These are phyloP conservation scores for Antennarius striatus DNA, from an alignment of 2,113 vertebrate genomes.

Conservation along the genomic window DNA sequence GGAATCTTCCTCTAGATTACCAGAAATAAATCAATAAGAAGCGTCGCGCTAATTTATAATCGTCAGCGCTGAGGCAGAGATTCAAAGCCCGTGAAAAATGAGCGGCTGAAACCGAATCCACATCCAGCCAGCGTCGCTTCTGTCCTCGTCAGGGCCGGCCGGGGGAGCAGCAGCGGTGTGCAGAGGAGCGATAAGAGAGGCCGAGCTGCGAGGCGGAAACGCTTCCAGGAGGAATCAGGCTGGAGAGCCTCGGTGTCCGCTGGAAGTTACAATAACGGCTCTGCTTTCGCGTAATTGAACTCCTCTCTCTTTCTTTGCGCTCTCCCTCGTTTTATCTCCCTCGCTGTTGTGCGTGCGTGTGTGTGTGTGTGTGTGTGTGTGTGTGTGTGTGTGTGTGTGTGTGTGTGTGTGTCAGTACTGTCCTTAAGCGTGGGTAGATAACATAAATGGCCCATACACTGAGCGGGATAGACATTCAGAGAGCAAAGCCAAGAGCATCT, in stretches of 20 bases:
- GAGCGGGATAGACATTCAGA: neutral
- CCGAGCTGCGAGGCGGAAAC: constrained; percentile 48
- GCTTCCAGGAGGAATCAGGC: constrained; percentile 28
- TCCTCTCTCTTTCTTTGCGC: constrained; percentile 16
- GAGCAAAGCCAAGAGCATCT: constrained; percentile 36
- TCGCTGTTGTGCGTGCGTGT: constrained; percentile 11
- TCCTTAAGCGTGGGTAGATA: constrained; percentile 63
- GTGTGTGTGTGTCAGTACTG: constrained; percentile 20
- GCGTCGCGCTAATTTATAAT: constrained; percentile 69
- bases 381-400: constrained; percentile 14
- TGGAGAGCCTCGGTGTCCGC: neutral
- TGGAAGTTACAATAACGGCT: constrained; percentile 45
- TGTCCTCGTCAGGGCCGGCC: constrained; percentile 7
- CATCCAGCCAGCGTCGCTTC: constrained; percentile 37
- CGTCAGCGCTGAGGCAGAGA: constrained; percentile 50
- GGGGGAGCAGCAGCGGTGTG: constrained; percentile 24
- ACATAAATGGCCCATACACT: constrained; percentile 23
- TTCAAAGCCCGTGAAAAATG: constrained; percentile 65
- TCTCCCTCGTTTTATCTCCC: constrained; percentile 12
- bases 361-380: constrained; percentile 19
- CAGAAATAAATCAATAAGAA: constrained; percentile 74
- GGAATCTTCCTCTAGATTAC: constrained; percentile 41
- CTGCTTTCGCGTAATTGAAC: constrained; percentile 56
- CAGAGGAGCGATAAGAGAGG: constrained; percentile 48
- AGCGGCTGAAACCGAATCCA: constrained; percentile 57